Evolutionary conservation across 2,113 vertebrate genomes (phyloP), one percentile per base, ranked within the genome.

Genomic region (Anguilla japonica): DNA sequence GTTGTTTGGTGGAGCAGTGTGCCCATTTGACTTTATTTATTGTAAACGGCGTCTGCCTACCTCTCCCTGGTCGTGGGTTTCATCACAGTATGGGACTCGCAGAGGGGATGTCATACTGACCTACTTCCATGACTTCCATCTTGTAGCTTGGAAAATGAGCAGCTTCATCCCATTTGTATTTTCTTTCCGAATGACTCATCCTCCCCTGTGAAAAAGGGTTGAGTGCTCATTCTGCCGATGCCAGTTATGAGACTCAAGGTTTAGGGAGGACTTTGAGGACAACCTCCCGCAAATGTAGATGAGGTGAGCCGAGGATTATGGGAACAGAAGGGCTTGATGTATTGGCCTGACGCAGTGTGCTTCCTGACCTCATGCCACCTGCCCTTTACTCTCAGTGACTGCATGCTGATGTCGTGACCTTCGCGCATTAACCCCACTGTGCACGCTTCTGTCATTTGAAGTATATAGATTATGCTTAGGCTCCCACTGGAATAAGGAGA

Each of bases 341-440:
- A 90, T 92, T 95, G 94, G 93, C 93, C 87, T 88, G 60, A 86
- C 91, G 90, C 92, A 90, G 75, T 91, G 92, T 90, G 92, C 94
- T 91, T 91, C 89, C 89, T 91, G 93, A 93, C 92, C 91, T 88
- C 91, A 91, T 93, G 92, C 90, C 91, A 91, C 92, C 93, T 95
- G 94, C 93, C 93, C 94, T 95, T 95, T 96, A 92, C 91, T 92
- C 92, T 93, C 88, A 82, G 81, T 89, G 92, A 89, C 90, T 92
- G 88, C 95, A 94, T 90, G 93, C 94, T 94, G 94, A 88, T 92
- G 90, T 88, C 83, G 84, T 94, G 95, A 96, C 95, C 95, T 95
- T 96, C 94, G 93, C 93, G 16, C 93, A 95, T 96, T 95, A 96
- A 95, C 94, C 95, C 94, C 84, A 91, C 93, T 93, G 93, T 88